These are phyloP conservation scores for Ciconia boyciana DNA, from an alignment of 2,113 vertebrate genomes.

Conservation along the genomic window DNA sequence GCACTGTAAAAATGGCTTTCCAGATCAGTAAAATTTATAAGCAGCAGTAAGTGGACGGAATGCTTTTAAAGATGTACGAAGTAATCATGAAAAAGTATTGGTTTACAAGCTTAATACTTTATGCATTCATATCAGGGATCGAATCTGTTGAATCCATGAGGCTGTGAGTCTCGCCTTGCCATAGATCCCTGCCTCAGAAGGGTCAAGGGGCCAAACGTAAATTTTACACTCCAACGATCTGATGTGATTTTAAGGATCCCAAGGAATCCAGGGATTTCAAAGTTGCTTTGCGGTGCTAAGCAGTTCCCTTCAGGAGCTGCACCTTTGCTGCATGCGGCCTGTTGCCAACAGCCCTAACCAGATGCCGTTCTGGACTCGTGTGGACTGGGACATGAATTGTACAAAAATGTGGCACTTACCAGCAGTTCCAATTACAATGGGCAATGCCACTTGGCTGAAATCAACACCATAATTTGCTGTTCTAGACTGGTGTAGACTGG, in stretches of 20 bases:
- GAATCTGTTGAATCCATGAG: not conserved
- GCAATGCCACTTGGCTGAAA: not conserved
- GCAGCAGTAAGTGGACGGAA: not conserved
- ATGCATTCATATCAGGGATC: not conserved
- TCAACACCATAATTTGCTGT: not conserved
- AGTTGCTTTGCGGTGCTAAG: not conserved
- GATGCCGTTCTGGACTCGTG: not conserved
- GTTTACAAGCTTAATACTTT: not conserved
- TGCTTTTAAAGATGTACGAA: not conserved
- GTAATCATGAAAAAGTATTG: not conserved
- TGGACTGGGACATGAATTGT: not conserved
- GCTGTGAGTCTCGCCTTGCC: not conserved
- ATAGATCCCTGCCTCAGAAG: not conserved
- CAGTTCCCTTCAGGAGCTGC: not conserved
- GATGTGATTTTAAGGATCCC: not conserved
- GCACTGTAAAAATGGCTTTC: not conserved
- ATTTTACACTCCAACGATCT: not conserved
- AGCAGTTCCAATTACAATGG: not conserved
- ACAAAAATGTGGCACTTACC: not conserved
- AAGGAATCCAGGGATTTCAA: not conserved
- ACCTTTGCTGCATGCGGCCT: rapidly evolving
- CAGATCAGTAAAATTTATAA: not conserved
- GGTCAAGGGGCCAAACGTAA: not conserved
- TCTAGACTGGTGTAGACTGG: not conserved
- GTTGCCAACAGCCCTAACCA: not conserved